Percentiles rank a stretch among this genome's conserved stretches.
phyloP scores from a whole-genome alignment of 1,140 invertebrate species.

The Dufourea novaeangliae region DNA sequence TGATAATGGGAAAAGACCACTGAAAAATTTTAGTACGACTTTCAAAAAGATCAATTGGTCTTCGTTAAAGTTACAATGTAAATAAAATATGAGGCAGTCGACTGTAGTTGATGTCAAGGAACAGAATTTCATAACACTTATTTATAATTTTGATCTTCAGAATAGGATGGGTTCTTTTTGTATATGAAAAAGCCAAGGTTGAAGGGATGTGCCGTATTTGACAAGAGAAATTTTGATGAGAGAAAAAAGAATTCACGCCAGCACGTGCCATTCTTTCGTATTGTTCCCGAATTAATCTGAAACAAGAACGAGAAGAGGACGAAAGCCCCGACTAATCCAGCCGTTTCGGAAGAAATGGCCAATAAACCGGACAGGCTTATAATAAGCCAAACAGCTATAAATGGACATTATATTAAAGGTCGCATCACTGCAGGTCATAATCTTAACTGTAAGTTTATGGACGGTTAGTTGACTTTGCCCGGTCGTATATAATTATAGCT shows the following conservation, averaged over 20 bases:
- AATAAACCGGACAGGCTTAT: constrained; percentile 49
- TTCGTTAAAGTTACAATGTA: too few species aligned
- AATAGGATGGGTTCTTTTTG: too few species aligned
- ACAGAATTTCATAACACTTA: too few species aligned
- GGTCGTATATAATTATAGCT: constrained; percentile 11
- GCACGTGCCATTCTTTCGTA: neutral
- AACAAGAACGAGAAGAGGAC: neutral
- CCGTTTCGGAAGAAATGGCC: constrained; percentile 23
- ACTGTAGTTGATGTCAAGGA: too few species aligned
- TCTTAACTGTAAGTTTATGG: constrained; percentile 44
- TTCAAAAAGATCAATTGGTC: too few species aligned
- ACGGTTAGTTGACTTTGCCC: constrained; percentile 43
- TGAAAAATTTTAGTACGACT: too few species aligned
- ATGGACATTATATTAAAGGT: constrained; percentile 46
- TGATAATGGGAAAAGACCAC: too few species aligned
- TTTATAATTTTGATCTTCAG: too few species aligned
- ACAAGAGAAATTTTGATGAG: neutral
- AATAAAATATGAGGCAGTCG: too few species aligned
- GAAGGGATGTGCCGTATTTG: neutral
- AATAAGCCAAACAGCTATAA: constrained; percentile 61
- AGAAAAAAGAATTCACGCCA: neutral
- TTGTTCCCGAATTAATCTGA: constrained; percentile 27
- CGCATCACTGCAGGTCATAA: constrained; percentile 30
- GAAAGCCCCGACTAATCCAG: constrained; percentile 1
- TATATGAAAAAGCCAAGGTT: too few species aligned